Evolutionary conservation across 2,113 vertebrate genomes (phyloP), one percentile per base, ranked within the genome.

Genomic region (Enhydra lutris): DNA sequence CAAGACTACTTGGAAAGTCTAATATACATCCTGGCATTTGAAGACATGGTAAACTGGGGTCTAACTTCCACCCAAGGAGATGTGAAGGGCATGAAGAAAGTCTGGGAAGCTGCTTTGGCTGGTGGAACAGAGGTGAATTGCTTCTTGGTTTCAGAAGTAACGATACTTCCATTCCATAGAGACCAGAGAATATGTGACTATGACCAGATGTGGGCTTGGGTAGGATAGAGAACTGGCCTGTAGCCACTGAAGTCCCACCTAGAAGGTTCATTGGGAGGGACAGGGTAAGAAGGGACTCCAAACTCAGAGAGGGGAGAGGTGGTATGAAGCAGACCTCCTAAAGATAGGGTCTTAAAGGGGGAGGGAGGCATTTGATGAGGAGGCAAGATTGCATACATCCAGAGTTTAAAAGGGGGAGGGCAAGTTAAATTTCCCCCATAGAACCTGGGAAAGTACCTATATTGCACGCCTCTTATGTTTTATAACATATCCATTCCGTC

Each of bases 401-500:
- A 74, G 78, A 34, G 26, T 17, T 71, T 36, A 34, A 36, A 14
- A 31, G 21, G 36, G 24, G 52, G 8, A 76, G 18, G 36, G 29
- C 36, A 15, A n/a, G 5, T 3, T 18, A 10, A 31, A 59, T 20
- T n/a, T 57, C 52, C 52, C 42, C 39, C 34, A 26, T 21, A 39
- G 73, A 87, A 7, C 76, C 65, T 7, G 10, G 47, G 42, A 57
- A 55, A 57, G 8, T 34, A 34, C 9, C 9, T 4, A 6, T 4
- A 18, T 3, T 26, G 69, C 61, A 6, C 39, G 12, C 15, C 24
- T 34, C 42, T 29, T 15, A 12, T 23, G 45, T 29, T 31, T 17
- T 31, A 1, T 3, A n/a, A 50, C 45, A 26, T 29, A 5, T 39
- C 45, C 29, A 4, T 42, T 12, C 36, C 1, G 9, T 3, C 17